Conservation (phyloP, 2,888 invertebrate genomes). For the Nycteola revayana region DNA sequence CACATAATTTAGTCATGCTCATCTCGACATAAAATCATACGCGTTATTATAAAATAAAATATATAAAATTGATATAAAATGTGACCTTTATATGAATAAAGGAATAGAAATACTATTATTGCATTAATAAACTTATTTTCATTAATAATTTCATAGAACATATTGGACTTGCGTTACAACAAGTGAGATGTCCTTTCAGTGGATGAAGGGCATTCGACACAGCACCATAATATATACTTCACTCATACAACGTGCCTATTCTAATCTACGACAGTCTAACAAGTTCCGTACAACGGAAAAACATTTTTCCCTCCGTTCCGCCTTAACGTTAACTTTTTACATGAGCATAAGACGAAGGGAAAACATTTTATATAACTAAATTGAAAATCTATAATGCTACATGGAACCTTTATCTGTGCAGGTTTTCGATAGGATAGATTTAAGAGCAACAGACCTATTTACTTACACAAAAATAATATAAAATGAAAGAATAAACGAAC, state of each 20-base stretch:
- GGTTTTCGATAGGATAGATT: conserved; percentile 47
- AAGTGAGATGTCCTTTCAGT: no score
- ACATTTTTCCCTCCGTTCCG: conserved; percentile 61
- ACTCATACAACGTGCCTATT: conserved; percentile 70
- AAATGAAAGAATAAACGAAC: no score
- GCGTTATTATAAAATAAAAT: no score
- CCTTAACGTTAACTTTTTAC: conserved; percentile 69
- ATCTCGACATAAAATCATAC: no score
- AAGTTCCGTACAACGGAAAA: conserved; percentile 80
- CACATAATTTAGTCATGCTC: no score
- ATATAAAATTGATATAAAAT: not conserved
- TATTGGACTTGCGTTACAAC: not conserved
- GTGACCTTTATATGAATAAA: not conserved
- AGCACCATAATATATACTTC: conserved; percentile 53
- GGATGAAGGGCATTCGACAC: conserved; percentile 52
- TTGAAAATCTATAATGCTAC: conserved; percentile 62
- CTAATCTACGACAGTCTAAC: conserved; percentile 79
- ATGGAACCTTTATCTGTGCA: conserved; percentile 71
- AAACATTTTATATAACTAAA: conserved; percentile 55
- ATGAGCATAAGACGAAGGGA: conserved; percentile 58
- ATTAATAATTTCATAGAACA: not conserved
- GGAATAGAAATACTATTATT: not conserved
- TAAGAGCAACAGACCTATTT: conserved; percentile 24
- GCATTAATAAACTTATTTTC: not conserved
- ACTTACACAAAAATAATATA: not conserved